phyloP scores from a whole-genome alignment of 2,888 invertebrate species.

The Odiellus spinosus region DNA sequence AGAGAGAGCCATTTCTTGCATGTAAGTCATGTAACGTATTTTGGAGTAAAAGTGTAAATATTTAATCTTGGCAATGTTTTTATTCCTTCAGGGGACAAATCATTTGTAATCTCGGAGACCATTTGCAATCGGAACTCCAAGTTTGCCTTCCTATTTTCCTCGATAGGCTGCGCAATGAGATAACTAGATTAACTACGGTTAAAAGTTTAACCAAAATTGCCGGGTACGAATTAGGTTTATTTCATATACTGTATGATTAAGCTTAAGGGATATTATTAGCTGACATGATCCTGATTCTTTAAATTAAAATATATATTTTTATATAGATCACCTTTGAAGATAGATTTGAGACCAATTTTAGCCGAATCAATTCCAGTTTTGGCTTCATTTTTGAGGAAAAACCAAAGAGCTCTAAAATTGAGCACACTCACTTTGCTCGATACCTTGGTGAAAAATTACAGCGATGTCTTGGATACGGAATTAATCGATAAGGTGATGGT shows the following conservation, averaged over 20 bases:
- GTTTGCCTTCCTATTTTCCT: slow-evolving; percentile 84
- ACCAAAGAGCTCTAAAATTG: slow-evolving; percentile 83
- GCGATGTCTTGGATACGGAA: slow-evolving; percentile 46
- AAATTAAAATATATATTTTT: slow-evolving; percentile 4
- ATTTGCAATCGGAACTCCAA: slow-evolving; percentile 53
- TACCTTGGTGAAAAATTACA: slow-evolving; percentile 76
- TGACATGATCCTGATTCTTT: slow-evolving; percentile 1
- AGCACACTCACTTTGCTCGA: slow-evolving; percentile 77
- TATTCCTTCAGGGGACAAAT: slow-evolving; percentile 56
- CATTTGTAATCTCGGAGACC: slow-evolving; percentile 78
- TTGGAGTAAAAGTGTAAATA: neutral
- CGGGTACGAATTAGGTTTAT: slow-evolving; percentile 38
- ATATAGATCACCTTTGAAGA: slow-evolving; percentile 52
- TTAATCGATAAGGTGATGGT: slow-evolving; percentile 62
- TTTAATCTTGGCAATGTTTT: no score
- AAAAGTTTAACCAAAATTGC: slow-evolving; percentile 90
- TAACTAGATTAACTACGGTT: slow-evolving; percentile 87
- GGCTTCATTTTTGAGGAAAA: slow-evolving; percentile 86
- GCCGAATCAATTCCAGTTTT: slow-evolving; percentile 78
- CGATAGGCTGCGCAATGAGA: slow-evolving; percentile 89
- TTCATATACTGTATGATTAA: neutral
- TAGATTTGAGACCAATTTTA: slow-evolving; percentile 65
- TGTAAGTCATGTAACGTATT: slow-evolving; percentile 33
- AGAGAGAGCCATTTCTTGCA: slow-evolving; percentile 90
- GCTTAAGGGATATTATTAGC: neutral